A percentile compares a stretch with the other conserved stretches of the same genome.
These are phyloP conservation scores for Oscheius myriophilus DNA, from an alignment of 2,888 invertebrate species.

Conservation along the genomic window DNA sequence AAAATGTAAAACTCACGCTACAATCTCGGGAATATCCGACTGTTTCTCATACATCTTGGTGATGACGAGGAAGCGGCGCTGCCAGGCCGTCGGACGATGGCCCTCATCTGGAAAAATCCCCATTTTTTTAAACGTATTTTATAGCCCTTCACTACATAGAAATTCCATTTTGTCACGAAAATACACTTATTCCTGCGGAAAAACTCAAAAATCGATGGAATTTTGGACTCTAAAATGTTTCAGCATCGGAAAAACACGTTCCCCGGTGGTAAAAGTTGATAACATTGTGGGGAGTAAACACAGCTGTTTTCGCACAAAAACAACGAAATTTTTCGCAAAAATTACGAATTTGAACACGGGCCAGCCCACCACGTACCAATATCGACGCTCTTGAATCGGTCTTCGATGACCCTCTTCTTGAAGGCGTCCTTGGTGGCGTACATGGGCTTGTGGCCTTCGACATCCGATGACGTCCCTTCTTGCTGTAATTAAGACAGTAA, in stretches of 20 bases:
- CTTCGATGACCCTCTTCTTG: constrained; percentile 38
- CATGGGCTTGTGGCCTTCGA: constrained; percentile 26
- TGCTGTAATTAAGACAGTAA: constrained; percentile 28
- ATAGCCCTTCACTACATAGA: no score
- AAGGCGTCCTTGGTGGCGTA: constrained; percentile 49
- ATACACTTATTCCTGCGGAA: no score
- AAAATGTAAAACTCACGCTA: constrained; percentile 51
- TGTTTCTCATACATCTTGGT: constrained; percentile 54
- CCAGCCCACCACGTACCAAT: no score
- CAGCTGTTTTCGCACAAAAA: no score
- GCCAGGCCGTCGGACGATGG: constrained; percentile 54
- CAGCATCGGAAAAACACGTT: neutral
- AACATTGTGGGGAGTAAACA: neutral
- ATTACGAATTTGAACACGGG: no score
- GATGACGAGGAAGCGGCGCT: constrained; percentile 57
- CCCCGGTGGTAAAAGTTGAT: neutral
- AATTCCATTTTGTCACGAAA: constrained; percentile 7
- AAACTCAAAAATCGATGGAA: no score
- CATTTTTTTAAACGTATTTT: no score
- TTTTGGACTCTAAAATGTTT: no score
- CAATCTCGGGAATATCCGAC: constrained; percentile 57
- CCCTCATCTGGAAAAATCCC: constrained; percentile 36
- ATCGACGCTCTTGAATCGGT: constrained; percentile 43
- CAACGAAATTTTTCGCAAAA: neutral
- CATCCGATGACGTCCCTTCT: constrained; percentile 28